Base-by-base conservation (phyloP, 2,888 invertebrate species). In the Epirrita christyi region DNA sequence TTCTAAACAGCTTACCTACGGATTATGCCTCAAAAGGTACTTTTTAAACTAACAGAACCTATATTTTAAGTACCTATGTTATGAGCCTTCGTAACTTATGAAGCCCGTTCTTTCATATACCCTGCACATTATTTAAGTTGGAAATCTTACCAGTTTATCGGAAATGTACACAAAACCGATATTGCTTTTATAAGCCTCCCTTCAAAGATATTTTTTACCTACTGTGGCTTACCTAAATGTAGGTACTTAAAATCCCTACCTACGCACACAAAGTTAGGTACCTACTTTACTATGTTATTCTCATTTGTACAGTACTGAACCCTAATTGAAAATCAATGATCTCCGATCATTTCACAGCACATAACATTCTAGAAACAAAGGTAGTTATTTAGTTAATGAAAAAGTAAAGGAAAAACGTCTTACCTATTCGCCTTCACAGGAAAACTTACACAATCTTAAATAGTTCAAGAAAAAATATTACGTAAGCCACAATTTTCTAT, bases 391-490 rank as follows among this genome's bases (percentile, higher is more conserved):
- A 1, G 2, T 27, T 3, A 8, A 8, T 3, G 14, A 15, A 27
- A 13, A 41, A 29, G 36, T 8, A 47, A 36, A 34, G 6, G 4
- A 9, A 50, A 7, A 14, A 42, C 38, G 7, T 47, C 66, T 66
- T 57, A 66, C 66, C 66, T 55, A 27, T 63, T 64, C 51, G 46
- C 55, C 42, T 67, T 59, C 56, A 38, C 38, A 13, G 38, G 65
- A 62, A 65, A 69, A 68, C 74, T 73, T 72, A 64, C 67, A 76
- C 75, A 70, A 73, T 72, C 70, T 71, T 68, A 21, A 58, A 13
- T 14, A 41, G 45, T 52, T 55, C 60, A 70, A 67, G 74, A 74
- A 70, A 77, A 72, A 75, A 71, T 74, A 78, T 78, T 78, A 78
- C 78, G 78, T 78, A 78, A 78, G 71, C 55, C 64, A 64, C 66